phyloP scores from a whole-genome alignment of 1,140 invertebrate species.

The Diuraphis noxia region DNA sequence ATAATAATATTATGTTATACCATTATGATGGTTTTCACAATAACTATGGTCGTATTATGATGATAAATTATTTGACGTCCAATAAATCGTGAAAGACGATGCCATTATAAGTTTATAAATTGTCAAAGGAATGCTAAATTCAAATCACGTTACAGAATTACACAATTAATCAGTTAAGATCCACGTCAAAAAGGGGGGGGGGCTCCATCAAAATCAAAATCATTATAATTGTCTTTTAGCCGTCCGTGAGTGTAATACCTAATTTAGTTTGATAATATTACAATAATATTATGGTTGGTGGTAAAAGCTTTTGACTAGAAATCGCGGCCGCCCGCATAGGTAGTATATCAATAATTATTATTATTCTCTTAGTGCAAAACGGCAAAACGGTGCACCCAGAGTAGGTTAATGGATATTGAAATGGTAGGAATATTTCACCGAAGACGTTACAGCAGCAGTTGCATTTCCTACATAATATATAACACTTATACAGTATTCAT shows the following conservation, averaged over 20 bases:
- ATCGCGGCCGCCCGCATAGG: neutral
- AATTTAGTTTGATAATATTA: no score
- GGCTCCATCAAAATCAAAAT: neutral
- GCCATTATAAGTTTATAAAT: neutral
- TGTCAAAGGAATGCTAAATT: neutral
- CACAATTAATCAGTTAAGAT: neutral
- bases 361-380: no score
- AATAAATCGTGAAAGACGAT: no score
- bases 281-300: neutral
- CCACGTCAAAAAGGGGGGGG: no score
- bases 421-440: neutral
- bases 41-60: no score
- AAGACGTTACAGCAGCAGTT: neutral
- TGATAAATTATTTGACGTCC: no score
- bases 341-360: no score
- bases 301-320: neutral
- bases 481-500: no score
- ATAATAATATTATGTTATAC: no score
- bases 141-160: neutral
- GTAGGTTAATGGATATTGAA: neutral
- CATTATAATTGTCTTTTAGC: neutral
- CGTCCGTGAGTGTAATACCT: neutral
- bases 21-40: no score
- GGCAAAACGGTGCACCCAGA: neutral
- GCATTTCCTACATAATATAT: no score